Evolutionary conservation across 2,113 vertebrate genomes (phyloP), one percentile per base, ranked within the genome.

Genomic region (Calyptommatus sinebrachiatus): DNA sequence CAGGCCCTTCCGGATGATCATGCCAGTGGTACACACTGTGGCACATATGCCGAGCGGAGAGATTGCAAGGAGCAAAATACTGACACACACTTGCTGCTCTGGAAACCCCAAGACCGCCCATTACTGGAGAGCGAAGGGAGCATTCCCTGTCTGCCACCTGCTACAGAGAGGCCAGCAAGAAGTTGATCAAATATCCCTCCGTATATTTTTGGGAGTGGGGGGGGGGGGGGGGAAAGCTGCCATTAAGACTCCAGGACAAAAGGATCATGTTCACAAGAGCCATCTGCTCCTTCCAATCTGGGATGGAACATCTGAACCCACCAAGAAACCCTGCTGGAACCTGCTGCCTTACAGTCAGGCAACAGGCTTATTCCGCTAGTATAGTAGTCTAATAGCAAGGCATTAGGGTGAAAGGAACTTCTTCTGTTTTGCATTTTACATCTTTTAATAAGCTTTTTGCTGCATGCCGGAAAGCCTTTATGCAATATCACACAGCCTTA

Each of bases 181-280:
- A 78, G 68, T 20, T 10, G 77, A 90, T 91, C 87, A 14, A 65
- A 84, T 89, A 80, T 83, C 89, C 1, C 8, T 12, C 73, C 29
- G 70, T 1, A 0, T 0, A 28, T 45, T 75, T 79, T 12, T 29
- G 31, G 77, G 48, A 76, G 57, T 76, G 88, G 6, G 71, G 68
- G 18, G 53, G 80, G 26, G 75, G 50, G 16, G 11, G 50, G 31
- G 78, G 35, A 77, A 86, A 2, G 57, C 57, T 26, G 53, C 78
- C 45, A 8, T 48, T n/a, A 31, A 1, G n/a, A 26, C 26, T 35
- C 16, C 5, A 21, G 46, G 31, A 24, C 69, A 21, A 63, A 24
- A 6, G 24, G 79, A 61, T 75, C 72, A 6, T 35, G 18, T 80
- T 67, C n/a, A 57, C 6, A 2, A 5, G 21, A 24, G 48, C 35